Percentiles rank a stretch among this genome's conserved stretches.
Evolutionary conservation across 1,140 invertebrate genomes (phyloP).

Genomic region (Pantala flavescens): DNA sequence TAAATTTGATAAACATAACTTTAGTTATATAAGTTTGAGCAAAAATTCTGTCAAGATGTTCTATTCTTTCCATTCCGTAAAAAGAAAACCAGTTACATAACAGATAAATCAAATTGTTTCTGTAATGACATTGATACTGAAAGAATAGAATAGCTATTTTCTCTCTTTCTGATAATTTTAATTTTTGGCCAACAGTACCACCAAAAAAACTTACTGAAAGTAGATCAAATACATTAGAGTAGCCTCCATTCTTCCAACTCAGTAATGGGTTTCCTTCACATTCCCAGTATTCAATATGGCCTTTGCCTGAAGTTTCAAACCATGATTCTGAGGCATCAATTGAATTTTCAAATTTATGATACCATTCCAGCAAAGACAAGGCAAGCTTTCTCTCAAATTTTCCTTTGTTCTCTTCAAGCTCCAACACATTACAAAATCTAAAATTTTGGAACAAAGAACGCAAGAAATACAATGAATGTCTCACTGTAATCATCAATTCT

Average conservation of each 20-base stretch:
- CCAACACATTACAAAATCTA: background rate
- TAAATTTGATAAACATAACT: no score
- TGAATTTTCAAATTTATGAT: slow-evolving; percentile 42
- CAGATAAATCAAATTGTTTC: no score
- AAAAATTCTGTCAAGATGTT: no score
- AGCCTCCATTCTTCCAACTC: slow-evolving; percentile 52
- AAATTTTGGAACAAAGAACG: background rate
- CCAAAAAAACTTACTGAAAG: slow-evolving; percentile 39
- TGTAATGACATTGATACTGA: no score
- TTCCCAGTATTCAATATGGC: slow-evolving; percentile 41
- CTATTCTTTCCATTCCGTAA: no score
- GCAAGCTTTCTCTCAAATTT: background rate
- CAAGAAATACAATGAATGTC: no score
- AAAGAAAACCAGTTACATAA: no score
- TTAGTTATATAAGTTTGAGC: no score
- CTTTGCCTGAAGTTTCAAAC: slow-evolving; percentile 45
- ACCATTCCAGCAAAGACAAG: slow-evolving; percentile 38
- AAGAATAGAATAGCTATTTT: no score
- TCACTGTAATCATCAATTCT: no score
- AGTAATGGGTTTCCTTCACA: slow-evolving; percentile 46
- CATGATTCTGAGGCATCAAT: slow-evolving; percentile 47
- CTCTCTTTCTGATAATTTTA: no score
- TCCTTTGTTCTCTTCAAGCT: background rate
- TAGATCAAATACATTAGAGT: slow-evolving; percentile 43
- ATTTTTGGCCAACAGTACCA: no score